These are phyloP conservation scores for Urocyon cinereoargenteus DNA, from an alignment of 2,797 vertebrate genomes.

Conservation along the genomic window DNA sequence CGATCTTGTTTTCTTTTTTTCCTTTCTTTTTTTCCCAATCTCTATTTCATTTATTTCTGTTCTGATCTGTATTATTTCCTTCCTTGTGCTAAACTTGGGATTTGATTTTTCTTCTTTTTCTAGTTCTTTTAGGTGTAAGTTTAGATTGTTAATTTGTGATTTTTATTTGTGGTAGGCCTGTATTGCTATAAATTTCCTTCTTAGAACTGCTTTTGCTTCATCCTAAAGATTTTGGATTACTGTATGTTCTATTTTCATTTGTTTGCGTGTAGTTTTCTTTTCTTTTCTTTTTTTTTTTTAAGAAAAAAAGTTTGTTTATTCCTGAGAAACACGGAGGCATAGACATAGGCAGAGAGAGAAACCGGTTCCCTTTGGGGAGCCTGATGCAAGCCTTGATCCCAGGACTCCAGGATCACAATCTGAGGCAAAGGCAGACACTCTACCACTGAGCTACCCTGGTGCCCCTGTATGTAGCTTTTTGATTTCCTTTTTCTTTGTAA, in stretches of 20 bases:
- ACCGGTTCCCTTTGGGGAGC: no score
- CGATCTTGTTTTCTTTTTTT: neutral
- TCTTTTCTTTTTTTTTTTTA: no score
- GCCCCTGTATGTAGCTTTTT: neutral
- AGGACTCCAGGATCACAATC: no score
- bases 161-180: neutral
- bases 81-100: neutral
- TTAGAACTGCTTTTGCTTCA: neutral
- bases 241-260: neutral
- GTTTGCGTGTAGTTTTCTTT: neutral
- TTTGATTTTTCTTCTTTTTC: neutral
- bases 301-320: no score
- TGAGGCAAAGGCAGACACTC: no score
- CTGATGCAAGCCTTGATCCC: no score
- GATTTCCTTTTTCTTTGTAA: neutral
- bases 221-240: neutral
- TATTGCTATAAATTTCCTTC: neutral
- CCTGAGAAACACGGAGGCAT: no score
- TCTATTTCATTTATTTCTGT: neutral
- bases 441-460: no score
- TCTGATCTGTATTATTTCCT: neutral
- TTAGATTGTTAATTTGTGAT: neutral
- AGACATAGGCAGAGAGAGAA: no score
- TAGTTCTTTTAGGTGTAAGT: neutral
- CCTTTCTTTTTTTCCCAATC: neutral